Evolutionary conservation across 2,797 vertebrate genomes (phyloP).

Genomic region (Taenioides sp.): DNA sequence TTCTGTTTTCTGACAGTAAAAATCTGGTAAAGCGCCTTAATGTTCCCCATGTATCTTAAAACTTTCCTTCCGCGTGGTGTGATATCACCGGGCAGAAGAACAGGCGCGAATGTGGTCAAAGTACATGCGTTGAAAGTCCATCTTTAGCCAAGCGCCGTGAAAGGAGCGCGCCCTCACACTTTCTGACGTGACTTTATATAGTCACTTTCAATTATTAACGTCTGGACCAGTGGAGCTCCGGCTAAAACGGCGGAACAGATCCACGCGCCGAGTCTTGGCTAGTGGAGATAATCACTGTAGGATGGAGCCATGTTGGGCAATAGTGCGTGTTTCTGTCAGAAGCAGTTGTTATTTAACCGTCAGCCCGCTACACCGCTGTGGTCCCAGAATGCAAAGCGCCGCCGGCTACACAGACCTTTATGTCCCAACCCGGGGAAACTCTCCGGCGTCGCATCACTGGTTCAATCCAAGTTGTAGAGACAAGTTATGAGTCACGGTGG

Average conservation of each 20-base stretch:
- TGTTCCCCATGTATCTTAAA: background rate
- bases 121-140: background rate
- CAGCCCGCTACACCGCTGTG: background rate
- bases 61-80: background rate
- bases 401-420: background rate
- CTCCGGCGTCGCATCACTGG: background rate
- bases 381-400: slow-evolving; percentile 2
- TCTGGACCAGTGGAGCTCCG: background rate
- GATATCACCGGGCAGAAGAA: slow-evolving; percentile 16
- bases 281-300: background rate
- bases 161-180: background rate
- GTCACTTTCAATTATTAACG: background rate
- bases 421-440: background rate
- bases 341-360: background rate
- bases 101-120: background rate
- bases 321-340: background rate
- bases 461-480: background rate
- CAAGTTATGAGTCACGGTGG: too few relatives aligned
- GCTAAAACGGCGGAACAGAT: background rate
- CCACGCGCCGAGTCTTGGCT: background rate
- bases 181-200: background rate
- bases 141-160: background rate
- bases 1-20: background rate
- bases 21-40: background rate
- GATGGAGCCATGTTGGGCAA: background rate